Base-by-base conservation (phyloP, 2,797 vertebrate genomes). In the Myotis planiceps region DNA sequence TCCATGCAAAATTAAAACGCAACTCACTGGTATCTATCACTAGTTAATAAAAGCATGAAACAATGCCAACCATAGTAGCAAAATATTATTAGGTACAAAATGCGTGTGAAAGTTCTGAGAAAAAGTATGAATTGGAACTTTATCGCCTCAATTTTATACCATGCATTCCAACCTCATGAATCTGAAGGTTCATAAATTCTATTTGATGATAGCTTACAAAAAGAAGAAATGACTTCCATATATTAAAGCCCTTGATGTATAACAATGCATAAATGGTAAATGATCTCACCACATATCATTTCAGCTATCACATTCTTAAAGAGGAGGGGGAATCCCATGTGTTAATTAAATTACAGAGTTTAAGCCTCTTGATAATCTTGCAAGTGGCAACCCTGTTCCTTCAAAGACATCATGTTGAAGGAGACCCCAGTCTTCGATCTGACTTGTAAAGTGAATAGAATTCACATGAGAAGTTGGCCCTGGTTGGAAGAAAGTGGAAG, bases 191-290 rank as follows among this genome's bases (percentile, higher is more conserved):
- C 92, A 68, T 96, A 97, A 97, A 96, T 97, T 93, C 95, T 95
- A n/a, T 92, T 92, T 96, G 95, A 87, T 95, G 93, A 82, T 92
- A 95, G 94, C 93, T 96, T 97, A 96, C 89, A 92, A 95, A 97
- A 97, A 58, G 74, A 90, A 96, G 80, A 92, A 90, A 96, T 88
- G 63, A 60, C 74, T 65, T 93, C 84, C 74, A 80, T 96, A 93
- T 94, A 94, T 92, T 92, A 90, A 94, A 96, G 32, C 15, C 23
- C 53, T 92, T 95, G 78, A 82, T 90, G 58, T 93, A 97, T 90
- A 92, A 93, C 80, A 93, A 96, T 83, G 71, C 71, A 92, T 87
- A 93, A 84, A 94, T 92, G 55, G 27, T 88, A 68, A 93, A 81
- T 37, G 76, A 75, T 39, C 39, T 90, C 53, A 90, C 25, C 25